phyloP scores from a whole-genome alignment of 2,888 invertebrate species.

The Drosophila crucigera region DNA sequence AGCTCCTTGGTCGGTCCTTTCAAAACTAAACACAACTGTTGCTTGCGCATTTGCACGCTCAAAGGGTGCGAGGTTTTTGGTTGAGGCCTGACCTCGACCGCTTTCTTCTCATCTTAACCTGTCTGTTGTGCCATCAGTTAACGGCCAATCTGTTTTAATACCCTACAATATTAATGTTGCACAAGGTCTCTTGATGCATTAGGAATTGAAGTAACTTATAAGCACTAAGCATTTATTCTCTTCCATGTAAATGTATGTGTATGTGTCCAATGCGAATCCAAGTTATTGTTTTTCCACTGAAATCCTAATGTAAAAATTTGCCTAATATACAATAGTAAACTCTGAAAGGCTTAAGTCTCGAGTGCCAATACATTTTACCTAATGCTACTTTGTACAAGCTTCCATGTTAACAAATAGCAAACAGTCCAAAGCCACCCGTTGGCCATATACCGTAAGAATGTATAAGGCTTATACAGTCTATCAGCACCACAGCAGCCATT shows the following conservation, averaged over 20 bases:
- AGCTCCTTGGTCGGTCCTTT: slow-evolving; percentile 54
- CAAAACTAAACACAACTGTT: slow-evolving; percentile 75
- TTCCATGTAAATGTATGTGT: not conserved
- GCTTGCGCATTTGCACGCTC: slow-evolving; percentile 62
- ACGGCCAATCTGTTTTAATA: slow-evolving; percentile 45
- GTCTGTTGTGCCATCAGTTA: slow-evolving; percentile 43
- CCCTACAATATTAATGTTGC: slow-evolving; percentile 9
- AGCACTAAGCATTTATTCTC: not conserved
- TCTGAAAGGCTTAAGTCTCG: slow-evolving; percentile 49
- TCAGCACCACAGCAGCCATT: slow-evolving; percentile 10
- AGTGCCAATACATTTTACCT: slow-evolving; percentile 53
- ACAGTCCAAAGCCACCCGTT: slow-evolving; percentile 6
- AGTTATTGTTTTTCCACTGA: not conserved
- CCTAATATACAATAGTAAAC: slow-evolving; percentile 12
- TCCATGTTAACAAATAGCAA: slow-evolving; percentile 50
- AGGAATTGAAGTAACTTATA: not conserved
- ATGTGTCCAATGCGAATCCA: not conserved
- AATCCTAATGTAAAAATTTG: not conserved
- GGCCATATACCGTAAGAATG: slow-evolving; percentile 70
- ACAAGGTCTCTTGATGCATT: slow-evolving; percentile 1
- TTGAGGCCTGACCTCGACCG: slow-evolving; percentile 42
- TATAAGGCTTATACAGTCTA: slow-evolving; percentile 61
- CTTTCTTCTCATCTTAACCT: slow-evolving; percentile 32
- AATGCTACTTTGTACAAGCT: slow-evolving; percentile 63
- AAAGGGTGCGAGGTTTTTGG: slow-evolving; percentile 64